Conservation (phyloP, 2,113 vertebrate species). For the Heptranchias perlo region DNA sequence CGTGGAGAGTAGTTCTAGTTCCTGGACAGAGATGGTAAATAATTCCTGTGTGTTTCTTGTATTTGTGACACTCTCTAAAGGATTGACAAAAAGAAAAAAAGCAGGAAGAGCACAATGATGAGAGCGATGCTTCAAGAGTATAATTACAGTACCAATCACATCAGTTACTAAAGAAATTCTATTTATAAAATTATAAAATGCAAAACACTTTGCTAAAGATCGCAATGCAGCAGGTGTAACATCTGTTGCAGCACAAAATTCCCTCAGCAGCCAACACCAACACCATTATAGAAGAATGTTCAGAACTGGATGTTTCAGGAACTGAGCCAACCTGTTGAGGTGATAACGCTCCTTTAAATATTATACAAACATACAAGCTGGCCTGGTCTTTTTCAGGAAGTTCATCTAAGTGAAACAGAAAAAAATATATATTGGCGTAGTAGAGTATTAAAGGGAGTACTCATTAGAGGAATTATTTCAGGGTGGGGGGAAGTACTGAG, state of each 20-base stretch:
- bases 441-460: neutral
- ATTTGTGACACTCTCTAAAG: neutral
- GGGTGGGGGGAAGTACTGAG: neutral
- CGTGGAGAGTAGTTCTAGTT: neutral
- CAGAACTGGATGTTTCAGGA: conserved; percentile 15
- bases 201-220: neutral
- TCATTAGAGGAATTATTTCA: neutral
- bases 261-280: neutral
- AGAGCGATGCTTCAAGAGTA: neutral
- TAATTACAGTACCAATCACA: neutral
- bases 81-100: neutral
- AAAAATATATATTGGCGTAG: neutral
- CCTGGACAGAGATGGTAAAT: neutral
- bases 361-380: neutral
- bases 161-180: neutral
- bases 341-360: neutral
- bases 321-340: neutral
- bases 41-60: neutral
- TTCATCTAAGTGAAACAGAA: neutral
- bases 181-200: neutral
- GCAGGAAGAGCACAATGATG: neutral
- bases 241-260: neutral
- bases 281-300: neutral
- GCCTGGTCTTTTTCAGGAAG: neutral
- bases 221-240: neutral